Conservation (phyloP, 2,113 vertebrate genomes). For the Cynocephalus volans region DNA sequence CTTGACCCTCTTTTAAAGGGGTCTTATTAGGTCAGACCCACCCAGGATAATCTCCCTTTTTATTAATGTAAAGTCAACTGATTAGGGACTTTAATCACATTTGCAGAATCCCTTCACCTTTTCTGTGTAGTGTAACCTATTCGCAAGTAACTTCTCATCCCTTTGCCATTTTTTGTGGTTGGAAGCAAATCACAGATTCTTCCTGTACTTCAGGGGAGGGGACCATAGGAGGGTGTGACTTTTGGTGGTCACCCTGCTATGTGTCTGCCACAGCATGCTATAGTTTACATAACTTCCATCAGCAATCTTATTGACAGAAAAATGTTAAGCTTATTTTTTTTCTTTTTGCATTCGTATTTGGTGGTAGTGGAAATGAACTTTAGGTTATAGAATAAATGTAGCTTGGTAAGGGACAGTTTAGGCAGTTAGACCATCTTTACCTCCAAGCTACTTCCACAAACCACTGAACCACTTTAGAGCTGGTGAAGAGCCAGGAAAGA, state of each 20-base stretch:
- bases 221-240: not conserved
- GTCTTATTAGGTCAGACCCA: not conserved
- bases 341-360: not conserved
- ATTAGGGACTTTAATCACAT: not conserved
- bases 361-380: not conserved
- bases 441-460: not conserved
- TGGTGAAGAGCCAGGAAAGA: not conserved
- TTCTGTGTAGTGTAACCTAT: not conserved
- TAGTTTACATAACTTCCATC: not conserved
- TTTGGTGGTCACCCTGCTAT: not conserved
- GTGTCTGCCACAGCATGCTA: not conserved
- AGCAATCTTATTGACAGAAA: constrained; percentile 13
- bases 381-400: constrained; percentile 25
- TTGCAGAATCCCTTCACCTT: not conserved
- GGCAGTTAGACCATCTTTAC: not conserved
- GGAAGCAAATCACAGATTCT: constrained; percentile 36
- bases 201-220: not conserved
- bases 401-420: not conserved
- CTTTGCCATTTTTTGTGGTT: constrained; percentile 31
- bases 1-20: not conserved
- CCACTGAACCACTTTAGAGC: not conserved
- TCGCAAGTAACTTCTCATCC: not conserved
- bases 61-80: not conserved
- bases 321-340: not conserved
- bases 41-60: not conserved